A percentile compares a stretch with the other conserved stretches of the same genome.
These are phyloP conservation scores for Microcebus jonahi DNA, from an alignment of 2,113 vertebrate genomes.

Conservation along the genomic window DNA sequence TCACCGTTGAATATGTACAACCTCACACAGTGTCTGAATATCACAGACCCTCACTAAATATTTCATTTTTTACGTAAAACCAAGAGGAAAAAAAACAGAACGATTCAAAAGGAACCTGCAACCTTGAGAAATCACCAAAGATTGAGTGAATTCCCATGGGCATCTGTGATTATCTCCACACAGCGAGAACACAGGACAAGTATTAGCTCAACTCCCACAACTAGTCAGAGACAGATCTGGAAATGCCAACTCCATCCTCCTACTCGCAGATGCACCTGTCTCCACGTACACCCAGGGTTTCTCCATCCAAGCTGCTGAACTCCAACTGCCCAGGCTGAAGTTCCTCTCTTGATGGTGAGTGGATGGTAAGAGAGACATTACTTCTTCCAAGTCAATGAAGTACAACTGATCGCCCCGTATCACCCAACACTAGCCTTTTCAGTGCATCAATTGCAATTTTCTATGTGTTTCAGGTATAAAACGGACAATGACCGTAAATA, in stretches of 20 bases:
- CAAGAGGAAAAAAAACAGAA: neutral
- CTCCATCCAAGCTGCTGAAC: neutral
- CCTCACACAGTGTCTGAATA: neutral
- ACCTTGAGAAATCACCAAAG: neutral
- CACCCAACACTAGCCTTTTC: neutral
- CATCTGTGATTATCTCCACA: neutral
- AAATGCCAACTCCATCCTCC: accelerated
- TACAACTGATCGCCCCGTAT: neutral
- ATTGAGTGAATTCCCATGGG: accelerated
- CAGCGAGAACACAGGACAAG: neutral
- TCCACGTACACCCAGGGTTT: accelerated
- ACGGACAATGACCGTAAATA: neutral
- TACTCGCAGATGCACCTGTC: accelerated
- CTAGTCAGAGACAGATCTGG: neutral
- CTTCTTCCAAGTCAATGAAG: neutral
- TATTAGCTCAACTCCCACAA: neutral
- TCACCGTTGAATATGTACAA: neutral
- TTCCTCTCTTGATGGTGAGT: neutral
- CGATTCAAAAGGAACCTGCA: too few species aligned
- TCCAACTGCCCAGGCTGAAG: neutral
- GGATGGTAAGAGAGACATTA: neutral
- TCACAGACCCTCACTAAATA: neutral
- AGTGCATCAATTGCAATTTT: neutral
- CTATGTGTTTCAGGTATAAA: neutral
- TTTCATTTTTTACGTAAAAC: neutral